Percentiles rank a stretch among this genome's conserved stretches.
phyloP scores from a whole-genome alignment of 1,140 invertebrate genomes.

The Solenopsis invicta region DNA sequence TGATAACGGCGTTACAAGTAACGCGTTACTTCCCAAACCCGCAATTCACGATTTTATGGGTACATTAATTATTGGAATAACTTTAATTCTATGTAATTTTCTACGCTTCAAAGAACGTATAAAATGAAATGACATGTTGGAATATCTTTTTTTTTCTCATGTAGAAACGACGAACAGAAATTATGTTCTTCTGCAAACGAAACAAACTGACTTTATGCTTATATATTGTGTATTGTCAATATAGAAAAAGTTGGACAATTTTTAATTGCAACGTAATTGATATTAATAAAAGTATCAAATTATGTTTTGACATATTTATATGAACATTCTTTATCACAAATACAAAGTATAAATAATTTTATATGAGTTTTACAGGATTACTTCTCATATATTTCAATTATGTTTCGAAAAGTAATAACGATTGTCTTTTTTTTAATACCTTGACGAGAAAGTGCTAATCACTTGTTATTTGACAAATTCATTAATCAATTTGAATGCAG shows the following conservation, averaged over 20 bases:
- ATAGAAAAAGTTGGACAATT: constrained; percentile 3
- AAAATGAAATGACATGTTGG: background rate
- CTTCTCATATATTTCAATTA: constrained; percentile 3
- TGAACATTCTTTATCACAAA: constrained; percentile 18
- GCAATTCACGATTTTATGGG: too few relatives aligned
- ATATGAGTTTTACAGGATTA: constrained; percentile 15
- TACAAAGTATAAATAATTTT: background rate
- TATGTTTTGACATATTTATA: background rate
- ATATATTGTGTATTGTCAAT: background rate
- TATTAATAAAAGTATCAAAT: constrained; percentile 1
- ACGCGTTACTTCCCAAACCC: too few relatives aligned
- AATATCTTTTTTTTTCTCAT: constrained; percentile 1
- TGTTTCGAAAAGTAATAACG: background rate
- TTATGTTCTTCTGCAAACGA: background rate
- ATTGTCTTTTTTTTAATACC: background rate
- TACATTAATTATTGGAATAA: background rate
- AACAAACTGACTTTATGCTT: background rate
- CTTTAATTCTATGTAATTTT: background rate
- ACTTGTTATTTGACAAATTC: background rate
- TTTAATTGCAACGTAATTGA: background rate
- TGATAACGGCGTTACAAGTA: too few relatives aligned
- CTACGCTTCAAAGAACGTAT: background rate
- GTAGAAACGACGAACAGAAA: background rate
- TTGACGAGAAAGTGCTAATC: background rate
- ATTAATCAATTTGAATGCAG: background rate